These are phyloP conservation scores for Cromileptes altivelis DNA, from an alignment of 2,113 vertebrate species.

Conservation along the genomic window DNA sequence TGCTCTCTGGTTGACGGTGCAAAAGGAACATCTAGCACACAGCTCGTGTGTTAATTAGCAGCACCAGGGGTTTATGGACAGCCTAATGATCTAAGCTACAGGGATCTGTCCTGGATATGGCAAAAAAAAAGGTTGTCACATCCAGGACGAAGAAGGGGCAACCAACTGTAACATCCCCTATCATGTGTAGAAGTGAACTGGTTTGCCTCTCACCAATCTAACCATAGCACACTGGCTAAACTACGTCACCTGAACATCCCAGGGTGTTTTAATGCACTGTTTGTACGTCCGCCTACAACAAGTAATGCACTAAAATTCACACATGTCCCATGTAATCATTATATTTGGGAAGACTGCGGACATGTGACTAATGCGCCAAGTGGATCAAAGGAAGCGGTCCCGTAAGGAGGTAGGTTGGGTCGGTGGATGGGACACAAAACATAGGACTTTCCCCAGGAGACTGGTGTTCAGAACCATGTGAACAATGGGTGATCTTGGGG, in stretches of 20 bases:
- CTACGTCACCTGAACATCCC: background rate
- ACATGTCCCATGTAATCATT: too few species aligned
- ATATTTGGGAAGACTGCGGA: too few species aligned
- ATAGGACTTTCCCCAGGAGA: too few species aligned
- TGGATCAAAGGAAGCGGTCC: too few species aligned
- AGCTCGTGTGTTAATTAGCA: constrained; percentile 16
- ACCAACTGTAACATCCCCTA: background rate
- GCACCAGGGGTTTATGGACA: constrained; percentile 1
- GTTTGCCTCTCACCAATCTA: background rate
- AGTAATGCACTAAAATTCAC: too few species aligned
- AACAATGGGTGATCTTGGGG: too few species aligned
- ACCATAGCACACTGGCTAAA: background rate
- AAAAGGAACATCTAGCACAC: background rate
- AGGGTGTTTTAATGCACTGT: background rate
- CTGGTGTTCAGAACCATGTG: too few species aligned
- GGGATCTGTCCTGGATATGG: background rate
- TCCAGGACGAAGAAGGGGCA: background rate
- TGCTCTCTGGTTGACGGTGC: background rate
- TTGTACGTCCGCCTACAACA: too few species aligned
- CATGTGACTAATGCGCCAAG: too few species aligned
- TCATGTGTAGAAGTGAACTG: too few species aligned
- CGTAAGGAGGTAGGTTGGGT: too few species aligned
- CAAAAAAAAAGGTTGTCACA: constrained; percentile 2
- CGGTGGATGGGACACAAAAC: too few species aligned
- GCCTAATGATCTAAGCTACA: background rate